These are phyloP conservation scores for Anoplopoma fimbria DNA, from an alignment of 2,113 vertebrate species.

Conservation along the genomic window DNA sequence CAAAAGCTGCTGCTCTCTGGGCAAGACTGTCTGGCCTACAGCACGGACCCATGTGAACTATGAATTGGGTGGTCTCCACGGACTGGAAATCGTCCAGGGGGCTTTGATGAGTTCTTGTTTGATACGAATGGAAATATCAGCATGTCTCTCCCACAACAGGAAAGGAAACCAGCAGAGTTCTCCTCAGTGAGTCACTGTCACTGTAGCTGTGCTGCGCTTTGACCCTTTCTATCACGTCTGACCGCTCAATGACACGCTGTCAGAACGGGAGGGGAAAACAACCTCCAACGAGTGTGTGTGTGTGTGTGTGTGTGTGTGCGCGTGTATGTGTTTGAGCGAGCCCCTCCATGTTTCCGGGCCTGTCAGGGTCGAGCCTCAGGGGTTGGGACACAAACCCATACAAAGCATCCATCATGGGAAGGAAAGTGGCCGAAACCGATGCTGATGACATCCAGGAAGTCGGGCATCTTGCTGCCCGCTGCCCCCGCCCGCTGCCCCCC, in stretches of 20 bases:
- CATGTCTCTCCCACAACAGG: conserved; percentile 55
- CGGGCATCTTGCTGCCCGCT: conserved; percentile 31
- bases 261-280: conserved; percentile 41
- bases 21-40: not conserved
- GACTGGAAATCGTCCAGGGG: conserved; percentile 16
- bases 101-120: conserved; percentile 44
- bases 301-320: conserved; percentile 20
- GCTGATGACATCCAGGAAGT: conserved; percentile 54
- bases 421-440: conserved; percentile 49
- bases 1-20: conserved; percentile 10
- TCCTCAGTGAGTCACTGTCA: conserved; percentile 55
- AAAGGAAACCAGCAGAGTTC: conserved; percentile 57
- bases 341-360: conserved; percentile 63
- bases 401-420: conserved; percentile 68
- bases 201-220: conserved; percentile 55
- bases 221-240: conserved; percentile 58
- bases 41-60: conserved; percentile 12
- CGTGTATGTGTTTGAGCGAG: not conserved
- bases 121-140: conserved; percentile 59
- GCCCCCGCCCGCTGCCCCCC: not conserved
- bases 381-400: conserved; percentile 59
- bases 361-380: conserved; percentile 37
- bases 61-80: conserved; percentile 31
- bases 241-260: conserved; percentile 58
- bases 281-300: conserved; percentile 19